These are phyloP conservation scores for Carpatolechia fugitivella DNA, from an alignment of 2,888 invertebrate species.

Conservation along the genomic window DNA sequence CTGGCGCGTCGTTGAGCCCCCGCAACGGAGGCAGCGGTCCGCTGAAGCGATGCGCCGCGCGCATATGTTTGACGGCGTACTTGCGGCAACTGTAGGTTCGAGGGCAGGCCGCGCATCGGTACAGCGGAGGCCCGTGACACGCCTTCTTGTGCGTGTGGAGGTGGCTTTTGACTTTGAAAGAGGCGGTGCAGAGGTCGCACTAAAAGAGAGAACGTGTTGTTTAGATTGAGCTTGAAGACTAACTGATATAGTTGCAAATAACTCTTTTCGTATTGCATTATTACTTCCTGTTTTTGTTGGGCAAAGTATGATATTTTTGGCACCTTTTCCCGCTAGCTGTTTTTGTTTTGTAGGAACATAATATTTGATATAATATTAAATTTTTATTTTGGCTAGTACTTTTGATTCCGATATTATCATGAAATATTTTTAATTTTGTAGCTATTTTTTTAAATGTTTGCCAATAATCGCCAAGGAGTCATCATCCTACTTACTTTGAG, in stretches of 20 bases:
- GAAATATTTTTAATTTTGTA: no score
- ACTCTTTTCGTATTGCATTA: background rate
- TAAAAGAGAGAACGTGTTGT: slow-evolving; percentile 24
- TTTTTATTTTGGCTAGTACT: no score
- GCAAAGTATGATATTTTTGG: no score
- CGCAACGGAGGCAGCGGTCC: slow-evolving; percentile 17
- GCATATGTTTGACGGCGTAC: slow-evolving; percentile 44
- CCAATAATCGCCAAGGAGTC: background rate
- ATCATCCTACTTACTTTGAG: slow-evolving; percentile 36
- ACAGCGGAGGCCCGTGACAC: slow-evolving; percentile 36
- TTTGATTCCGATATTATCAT: no score
- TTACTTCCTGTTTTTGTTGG: no score
- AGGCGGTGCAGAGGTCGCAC: slow-evolving; percentile 51
- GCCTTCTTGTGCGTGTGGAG: slow-evolving; percentile 47
- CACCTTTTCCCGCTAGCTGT: no score
- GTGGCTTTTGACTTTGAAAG: slow-evolving; percentile 50
- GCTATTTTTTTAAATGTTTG: no score
- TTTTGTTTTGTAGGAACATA: no score
- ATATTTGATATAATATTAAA: no score
- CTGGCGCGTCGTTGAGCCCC: no score
- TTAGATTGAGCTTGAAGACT: background rate
- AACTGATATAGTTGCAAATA: no score
- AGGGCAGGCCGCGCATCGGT: slow-evolving; percentile 24
- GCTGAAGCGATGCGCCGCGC: slow-evolving; percentile 34
- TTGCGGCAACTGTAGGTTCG: slow-evolving; percentile 41